A percentile compares a stretch with the other conserved stretches of the same genome.
These are phyloP conservation scores for Zaprionus gabonicus DNA, from an alignment of 1,140 invertebrate species.

Conservation along the genomic window DNA sequence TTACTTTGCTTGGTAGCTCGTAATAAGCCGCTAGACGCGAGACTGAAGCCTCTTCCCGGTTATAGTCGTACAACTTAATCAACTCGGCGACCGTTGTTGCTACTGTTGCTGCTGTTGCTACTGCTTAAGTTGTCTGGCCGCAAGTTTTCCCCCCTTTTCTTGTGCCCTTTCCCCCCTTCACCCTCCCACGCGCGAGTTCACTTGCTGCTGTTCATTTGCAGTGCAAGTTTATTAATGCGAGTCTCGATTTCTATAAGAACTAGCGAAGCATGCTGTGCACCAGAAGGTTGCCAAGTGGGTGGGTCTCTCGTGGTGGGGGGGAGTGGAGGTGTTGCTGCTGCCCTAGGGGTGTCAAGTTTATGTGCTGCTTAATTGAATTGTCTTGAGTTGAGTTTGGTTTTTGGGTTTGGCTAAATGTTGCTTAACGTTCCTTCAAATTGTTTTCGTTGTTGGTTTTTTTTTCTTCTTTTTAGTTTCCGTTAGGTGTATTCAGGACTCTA, in stretches of 20 bases:
- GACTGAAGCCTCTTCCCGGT: slow-evolving; percentile 51
- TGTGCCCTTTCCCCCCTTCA: background rate
- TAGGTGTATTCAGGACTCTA: slow-evolving; percentile 12
- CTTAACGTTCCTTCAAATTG: slow-evolving; percentile 44
- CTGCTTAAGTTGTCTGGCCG: slow-evolving; percentile 72
- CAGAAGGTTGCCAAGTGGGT: background rate
- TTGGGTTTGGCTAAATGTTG: slow-evolving; percentile 27
- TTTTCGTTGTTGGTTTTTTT: background rate
- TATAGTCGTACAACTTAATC: slow-evolving; percentile 70
- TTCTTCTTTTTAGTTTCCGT: background rate
- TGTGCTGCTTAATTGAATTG: slow-evolving; percentile 78
- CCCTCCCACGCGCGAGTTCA: slow-evolving; percentile 16
- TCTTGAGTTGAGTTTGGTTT: slow-evolving; percentile 61
- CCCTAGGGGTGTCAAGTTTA: slow-evolving; percentile 66
- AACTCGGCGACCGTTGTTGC: slow-evolving; percentile 48
- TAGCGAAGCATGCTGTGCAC: background rate
- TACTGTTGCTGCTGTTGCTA: slow-evolving; percentile 29
- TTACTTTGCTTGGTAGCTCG: slow-evolving; percentile 73
- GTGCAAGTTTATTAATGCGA: slow-evolving; percentile 75
- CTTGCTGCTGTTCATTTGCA: slow-evolving; percentile 70
- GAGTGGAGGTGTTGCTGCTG: slow-evolving; percentile 9
- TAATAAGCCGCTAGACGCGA: slow-evolving; percentile 76
- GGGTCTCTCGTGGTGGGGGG: background rate
- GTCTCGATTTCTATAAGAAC: slow-evolving; percentile 25
- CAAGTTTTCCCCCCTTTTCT: slow-evolving; percentile 14